Percentiles rank a stretch among this genome's conserved stretches.
Conservation (phyloP, 2,888 invertebrate species). For the Drosophila paranaensis region DNA sequence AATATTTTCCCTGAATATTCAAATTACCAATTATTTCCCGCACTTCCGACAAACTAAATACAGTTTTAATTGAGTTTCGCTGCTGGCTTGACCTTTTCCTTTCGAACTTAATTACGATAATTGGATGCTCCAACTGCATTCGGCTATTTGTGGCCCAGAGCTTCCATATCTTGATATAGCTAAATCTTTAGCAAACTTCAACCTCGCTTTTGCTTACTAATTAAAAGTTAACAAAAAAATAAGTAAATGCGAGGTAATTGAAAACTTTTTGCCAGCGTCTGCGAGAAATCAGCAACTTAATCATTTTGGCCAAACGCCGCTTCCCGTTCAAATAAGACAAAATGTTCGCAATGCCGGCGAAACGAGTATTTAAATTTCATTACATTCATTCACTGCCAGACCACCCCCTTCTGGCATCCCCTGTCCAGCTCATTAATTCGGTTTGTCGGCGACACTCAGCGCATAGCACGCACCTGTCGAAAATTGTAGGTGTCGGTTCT, state of each 20-base stretch:
- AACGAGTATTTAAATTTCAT: conserved; percentile 69
- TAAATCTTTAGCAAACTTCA: conserved; percentile 6
- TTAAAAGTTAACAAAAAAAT: conserved; percentile 76
- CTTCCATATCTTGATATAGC: conserved; percentile 12
- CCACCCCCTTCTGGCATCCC: not conserved
- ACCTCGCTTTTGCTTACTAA: conserved; percentile 48
- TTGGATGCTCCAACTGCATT: conserved; percentile 23
- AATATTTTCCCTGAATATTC: not conserved
- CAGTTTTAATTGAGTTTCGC: not conserved
- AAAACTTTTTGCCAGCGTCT: conserved; percentile 68
- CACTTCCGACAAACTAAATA: conserved; percentile 4
- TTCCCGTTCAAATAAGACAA: conserved; percentile 34
- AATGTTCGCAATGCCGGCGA: conserved; percentile 48
- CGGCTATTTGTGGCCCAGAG: not conserved
- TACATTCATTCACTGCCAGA: conserved; percentile 52
- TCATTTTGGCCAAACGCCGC: conserved; percentile 42
- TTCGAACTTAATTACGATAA: conserved; percentile 16
- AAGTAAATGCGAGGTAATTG: conserved; percentile 77
- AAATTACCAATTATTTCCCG: conserved; percentile 6
- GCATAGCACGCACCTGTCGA: conserved; percentile 55
- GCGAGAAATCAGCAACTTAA: conserved; percentile 69
- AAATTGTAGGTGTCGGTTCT: conserved; percentile 38
- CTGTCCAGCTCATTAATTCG: conserved; percentile 71
- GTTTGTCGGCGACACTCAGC: conserved; percentile 50
- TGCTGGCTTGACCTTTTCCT: not conserved